Conservation (phyloP, 2,113 vertebrate species). For the Sorex fumeus region DNA sequence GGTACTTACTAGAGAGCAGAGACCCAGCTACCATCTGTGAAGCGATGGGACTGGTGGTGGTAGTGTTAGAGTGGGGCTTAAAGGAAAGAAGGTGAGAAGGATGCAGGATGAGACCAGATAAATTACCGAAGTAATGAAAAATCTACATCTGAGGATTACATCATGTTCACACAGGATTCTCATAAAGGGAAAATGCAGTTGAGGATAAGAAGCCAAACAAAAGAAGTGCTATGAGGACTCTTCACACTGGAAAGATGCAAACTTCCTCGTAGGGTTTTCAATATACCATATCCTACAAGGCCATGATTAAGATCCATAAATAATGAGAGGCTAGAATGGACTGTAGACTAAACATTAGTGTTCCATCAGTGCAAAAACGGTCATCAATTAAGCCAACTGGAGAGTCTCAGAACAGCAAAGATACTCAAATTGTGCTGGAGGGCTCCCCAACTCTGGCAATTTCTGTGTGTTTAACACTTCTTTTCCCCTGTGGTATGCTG, state of each 20-base stretch:
- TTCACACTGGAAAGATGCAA: background rate
- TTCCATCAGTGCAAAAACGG: background rate
- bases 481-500: background rate
- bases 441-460: background rate
- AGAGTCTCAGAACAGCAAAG: slow-evolving; percentile 1
- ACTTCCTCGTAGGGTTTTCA: background rate
- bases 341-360: background rate
- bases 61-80: background rate
- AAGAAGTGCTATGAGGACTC: background rate
- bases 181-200: slow-evolving; percentile 12
- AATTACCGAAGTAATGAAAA: background rate
- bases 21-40: background rate
- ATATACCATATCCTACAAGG: background rate
- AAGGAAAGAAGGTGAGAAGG: background rate
- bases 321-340: slow-evolving; percentile 49
- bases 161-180: slow-evolving; percentile 24
- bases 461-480: background rate
- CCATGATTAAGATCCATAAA: slow-evolving; percentile 57
- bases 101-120: background rate
- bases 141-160: background rate
- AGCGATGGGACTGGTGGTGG: background rate
- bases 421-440: background rate
- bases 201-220: background rate
- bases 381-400: background rate
- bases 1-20: background rate